Base-by-base conservation (phyloP, 2,113 vertebrate species). In the Verasper variegatus region DNA sequence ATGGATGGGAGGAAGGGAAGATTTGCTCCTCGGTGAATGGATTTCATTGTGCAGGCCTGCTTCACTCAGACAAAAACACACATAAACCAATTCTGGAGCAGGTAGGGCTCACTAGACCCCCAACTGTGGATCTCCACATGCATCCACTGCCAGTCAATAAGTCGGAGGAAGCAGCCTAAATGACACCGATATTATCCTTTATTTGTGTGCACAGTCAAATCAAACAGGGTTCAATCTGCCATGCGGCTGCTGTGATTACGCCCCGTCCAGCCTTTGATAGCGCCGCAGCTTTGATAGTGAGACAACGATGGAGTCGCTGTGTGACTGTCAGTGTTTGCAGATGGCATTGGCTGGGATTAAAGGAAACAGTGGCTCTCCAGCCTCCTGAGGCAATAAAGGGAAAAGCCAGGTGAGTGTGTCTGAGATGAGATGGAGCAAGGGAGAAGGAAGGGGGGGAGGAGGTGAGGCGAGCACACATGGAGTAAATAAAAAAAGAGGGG, bases 301-400 rank as follows among this genome's bases (percentile, higher is more conserved):
- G 87, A 88, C 87, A 55, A 75, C 83, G 80, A 85, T 78, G 81
- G 85, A 85, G 86, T 82, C 81, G 71, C 85, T 82, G 86, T 90
- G 91, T 81, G 91, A 80, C 80, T 83, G 83, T 57, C 85, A 73
- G 74, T 92, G 88, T 93, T 92, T 95, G 74, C 82, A 86, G 45
- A 83, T 86, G 91, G 94, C 95, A 92, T 93, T 90, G 89, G 87
- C 86, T 81, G 89, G 89, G 91, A 91, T 92, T 92, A 93, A 86
- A 86, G 78, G 92, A 87, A 82, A 86, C 84, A 89, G 87, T 90
- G 81, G 68, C 92, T 88, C 93, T 92, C 89, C 78, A 92, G 92
- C 92, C 91, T 90, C 92, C 88, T 55, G 81, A 93, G 92, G 89
- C 92, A 91, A 82, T 90, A 89, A 91, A 89, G 73, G 87, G 86